These are phyloP conservation scores for Lasaia peninsularis DNA, from an alignment of 1,140 invertebrate species.

Conservation along the genomic window DNA sequence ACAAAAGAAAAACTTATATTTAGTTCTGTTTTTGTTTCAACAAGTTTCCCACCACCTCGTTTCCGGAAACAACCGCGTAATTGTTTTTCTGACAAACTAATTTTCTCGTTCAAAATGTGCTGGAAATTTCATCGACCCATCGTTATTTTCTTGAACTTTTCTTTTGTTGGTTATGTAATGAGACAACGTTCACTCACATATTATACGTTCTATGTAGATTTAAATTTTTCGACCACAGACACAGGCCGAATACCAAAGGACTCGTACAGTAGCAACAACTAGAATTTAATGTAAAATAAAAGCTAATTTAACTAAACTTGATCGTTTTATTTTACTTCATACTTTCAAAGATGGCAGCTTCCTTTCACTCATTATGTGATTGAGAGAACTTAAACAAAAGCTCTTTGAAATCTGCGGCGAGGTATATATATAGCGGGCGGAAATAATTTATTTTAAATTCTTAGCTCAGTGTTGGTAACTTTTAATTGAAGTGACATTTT, in stretches of 20 bases:
- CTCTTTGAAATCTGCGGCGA: conserved; percentile 18
- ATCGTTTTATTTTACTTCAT: neutral
- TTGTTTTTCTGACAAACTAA: conserved; percentile 11
- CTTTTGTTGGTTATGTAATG: no score
- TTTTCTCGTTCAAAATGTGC: conserved; percentile 3
- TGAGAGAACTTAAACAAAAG: conserved; percentile 29
- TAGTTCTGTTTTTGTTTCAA: conserved; percentile 4
- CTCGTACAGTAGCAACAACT: neutral
- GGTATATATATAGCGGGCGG: conserved; percentile 9
- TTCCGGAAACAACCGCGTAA: neutral
- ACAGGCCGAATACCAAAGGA: no score
- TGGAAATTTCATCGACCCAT: neutral
- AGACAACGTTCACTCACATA: no score
- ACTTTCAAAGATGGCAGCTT: conserved; percentile 8
- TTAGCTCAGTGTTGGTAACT: conserved; percentile 25
- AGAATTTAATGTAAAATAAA: neutral
- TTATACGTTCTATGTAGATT: no score
- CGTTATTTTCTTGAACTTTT: neutral
- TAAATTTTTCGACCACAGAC: no score
- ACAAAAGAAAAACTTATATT: conserved; percentile 12
- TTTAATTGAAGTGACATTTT: conserved; percentile 21
- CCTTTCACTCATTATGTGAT: conserved; percentile 31
- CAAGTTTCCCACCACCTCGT: neutral
- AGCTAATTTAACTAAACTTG: neutral
- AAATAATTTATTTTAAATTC: conserved; percentile 31